phyloP scores from a whole-genome alignment of 92 coral and sea anemone genomes.

The Palythoa grandis region DNA sequence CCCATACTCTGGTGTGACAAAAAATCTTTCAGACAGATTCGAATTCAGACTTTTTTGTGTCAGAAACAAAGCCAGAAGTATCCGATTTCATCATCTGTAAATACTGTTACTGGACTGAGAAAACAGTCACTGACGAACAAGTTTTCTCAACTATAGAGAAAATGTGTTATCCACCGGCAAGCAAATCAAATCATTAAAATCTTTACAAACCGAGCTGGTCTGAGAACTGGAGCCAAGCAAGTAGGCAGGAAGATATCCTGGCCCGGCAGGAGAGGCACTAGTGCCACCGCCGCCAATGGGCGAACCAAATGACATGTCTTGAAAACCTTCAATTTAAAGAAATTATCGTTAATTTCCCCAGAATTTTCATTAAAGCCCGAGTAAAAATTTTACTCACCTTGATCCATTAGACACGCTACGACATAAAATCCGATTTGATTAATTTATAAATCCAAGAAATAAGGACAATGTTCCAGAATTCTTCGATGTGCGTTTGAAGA shows the following conservation, averaged over 20 bases:
- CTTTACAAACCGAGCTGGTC: constrained; percentile 60
- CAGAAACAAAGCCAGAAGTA: neutral
- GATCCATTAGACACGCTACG: constrained; percentile 12
- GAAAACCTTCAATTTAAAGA: constrained; percentile 26
- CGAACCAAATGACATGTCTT: constrained; percentile 53
- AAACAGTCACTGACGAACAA: too few species aligned
- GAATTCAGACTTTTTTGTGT: neutral
- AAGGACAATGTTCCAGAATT: neutral
- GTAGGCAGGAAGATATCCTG: constrained; percentile 93
- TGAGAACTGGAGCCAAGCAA: constrained; percentile 90
- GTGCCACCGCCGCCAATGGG: constrained; percentile 15
- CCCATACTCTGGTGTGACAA: too few species aligned
- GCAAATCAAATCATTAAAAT: neutral
- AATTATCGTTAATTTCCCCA: neutral
- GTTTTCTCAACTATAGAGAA: too few species aligned
- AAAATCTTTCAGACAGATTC: neutral
- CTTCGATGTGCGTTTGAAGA: constrained; percentile 28
- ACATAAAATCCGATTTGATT: neutral
- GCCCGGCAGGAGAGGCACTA: constrained; percentile 49
- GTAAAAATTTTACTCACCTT: constrained; percentile 22
- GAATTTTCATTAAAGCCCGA: neutral
- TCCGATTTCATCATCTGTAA: neutral
- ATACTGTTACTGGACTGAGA: too few species aligned
- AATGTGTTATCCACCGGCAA: neutral
- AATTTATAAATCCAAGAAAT: neutral